phyloP scores from a whole-genome alignment of 1,140 invertebrate genomes.

The Zeugodacus cucurbitae region DNA sequence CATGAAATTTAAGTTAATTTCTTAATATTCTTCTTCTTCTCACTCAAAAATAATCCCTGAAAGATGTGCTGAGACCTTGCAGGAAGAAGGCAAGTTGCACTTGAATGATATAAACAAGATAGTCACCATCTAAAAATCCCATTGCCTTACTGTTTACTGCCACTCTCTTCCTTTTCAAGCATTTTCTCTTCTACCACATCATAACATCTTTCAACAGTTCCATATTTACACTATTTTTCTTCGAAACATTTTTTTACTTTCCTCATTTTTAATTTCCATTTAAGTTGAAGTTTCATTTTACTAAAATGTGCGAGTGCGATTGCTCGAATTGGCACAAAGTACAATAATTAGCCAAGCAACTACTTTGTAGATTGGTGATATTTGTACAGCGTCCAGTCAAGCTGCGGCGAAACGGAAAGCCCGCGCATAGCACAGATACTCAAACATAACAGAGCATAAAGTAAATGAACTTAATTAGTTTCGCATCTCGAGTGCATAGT shows the following conservation, averaged over 20 bases:
- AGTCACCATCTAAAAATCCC: too few species aligned
- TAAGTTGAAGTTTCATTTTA: not conserved
- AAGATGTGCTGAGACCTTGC: too few species aligned
- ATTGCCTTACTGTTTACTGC: too few species aligned
- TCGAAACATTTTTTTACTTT: not conserved
- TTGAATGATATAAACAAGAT: too few species aligned
- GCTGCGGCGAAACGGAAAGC: not conserved
- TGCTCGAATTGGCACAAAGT: not conserved
- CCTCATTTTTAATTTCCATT: not conserved
- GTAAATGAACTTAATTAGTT: conserved; percentile 36
- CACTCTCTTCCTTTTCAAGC: too few species aligned
- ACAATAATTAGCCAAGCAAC: conserved; percentile 24
- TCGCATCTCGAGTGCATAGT: not conserved
- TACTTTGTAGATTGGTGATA: not conserved
- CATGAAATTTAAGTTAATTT: too few species aligned
- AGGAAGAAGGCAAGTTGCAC: too few species aligned
- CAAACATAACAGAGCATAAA: not conserved
- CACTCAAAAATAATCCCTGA: too few species aligned
- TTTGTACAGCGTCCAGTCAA: not conserved
- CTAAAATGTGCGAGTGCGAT: not conserved
- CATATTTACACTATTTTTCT: not conserved
- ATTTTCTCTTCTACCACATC: too few species aligned
- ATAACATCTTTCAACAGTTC: too few species aligned
- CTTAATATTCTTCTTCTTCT: too few species aligned
- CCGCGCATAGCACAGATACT: not conserved